Conservation (phyloP, 2,797 vertebrate species). For the Sandelia bainsii region DNA sequence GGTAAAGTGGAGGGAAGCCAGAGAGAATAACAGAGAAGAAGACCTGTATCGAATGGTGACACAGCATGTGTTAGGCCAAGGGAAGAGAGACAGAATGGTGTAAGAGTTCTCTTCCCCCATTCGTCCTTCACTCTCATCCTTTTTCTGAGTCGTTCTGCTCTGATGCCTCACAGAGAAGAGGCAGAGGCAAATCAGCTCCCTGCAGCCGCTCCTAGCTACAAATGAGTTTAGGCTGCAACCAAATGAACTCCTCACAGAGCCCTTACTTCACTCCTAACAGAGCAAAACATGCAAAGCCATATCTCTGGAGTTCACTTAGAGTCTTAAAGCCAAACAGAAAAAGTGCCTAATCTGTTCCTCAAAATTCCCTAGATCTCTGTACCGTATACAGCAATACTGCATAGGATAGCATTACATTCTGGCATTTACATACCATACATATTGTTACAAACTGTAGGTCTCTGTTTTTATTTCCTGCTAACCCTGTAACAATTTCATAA, state of each 20-base stretch:
- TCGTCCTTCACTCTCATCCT: conserved; percentile 56
- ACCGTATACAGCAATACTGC: not conserved
- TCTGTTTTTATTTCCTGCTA: not conserved
- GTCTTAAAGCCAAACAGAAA: conserved; percentile 53
- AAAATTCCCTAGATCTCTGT: conserved; percentile 23
- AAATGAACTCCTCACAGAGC: conserved; percentile 76
- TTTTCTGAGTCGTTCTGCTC: conserved; percentile 78
- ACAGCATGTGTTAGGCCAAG: conserved; percentile 35
- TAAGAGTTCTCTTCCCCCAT: conserved; percentile 36
- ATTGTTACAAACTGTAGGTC: not conserved
- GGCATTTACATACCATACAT: no score
- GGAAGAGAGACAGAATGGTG: conserved; percentile 28
- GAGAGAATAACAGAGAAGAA: conserved; percentile 32
- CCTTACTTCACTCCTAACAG: conserved; percentile 55
- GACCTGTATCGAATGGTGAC: conserved; percentile 32
- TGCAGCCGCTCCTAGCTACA: conserved; percentile 72
- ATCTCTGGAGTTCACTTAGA: conserved; percentile 66
- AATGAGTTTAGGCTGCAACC: conserved; percentile 76
- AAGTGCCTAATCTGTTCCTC: conserved; percentile 50
- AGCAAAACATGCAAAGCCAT: conserved; percentile 74
- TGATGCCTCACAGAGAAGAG: conserved; percentile 74
- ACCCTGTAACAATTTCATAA: not conserved
- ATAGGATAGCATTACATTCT: not conserved
- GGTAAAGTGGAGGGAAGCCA: conserved; percentile 18
- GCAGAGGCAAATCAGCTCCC: conserved; percentile 77